Evolutionary conservation across 2,888 invertebrate genomes (phyloP), one percentile per base, ranked within the genome.

Genomic region (Osmoderma eremita): DNA sequence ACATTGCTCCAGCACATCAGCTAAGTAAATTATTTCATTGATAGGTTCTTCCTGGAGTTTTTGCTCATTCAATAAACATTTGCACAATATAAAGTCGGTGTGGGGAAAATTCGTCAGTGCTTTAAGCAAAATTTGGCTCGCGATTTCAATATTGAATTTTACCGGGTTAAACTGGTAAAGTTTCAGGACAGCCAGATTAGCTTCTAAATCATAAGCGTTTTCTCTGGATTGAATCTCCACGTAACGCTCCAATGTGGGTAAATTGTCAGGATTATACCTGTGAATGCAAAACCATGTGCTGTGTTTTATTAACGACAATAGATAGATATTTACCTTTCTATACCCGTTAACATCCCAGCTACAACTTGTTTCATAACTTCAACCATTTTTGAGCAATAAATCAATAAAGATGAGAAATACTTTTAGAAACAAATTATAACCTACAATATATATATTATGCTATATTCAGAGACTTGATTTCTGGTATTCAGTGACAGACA

Each of bases 41-140:
- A 98, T 91, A n/a, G 92, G 91, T 72, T 92, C 91, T 78, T 95
- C 92, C 75, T 91, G 88, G 78, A 93, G 86, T 91, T 87, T 88
- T 75, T 87, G 86, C 67, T 94, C 93, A 72, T 94, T 91, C 67
- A 99, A 86, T 65, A 99, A 87, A 81, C 97, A 98, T 83, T 99
- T 99, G 85, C 98, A 99, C 72, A 99, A 86, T 51, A 97, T 95
- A 79, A 98, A 98, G 83, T 99, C 99, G 6, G 98, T 95, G 78
- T 98, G 96, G 0, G 99, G 99, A 74, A 98, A 88, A 82, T 97
- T 98, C 8, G 98, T 98, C 45, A 99, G 84, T 1, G 98, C 96
- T 81, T 99, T 99, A 73, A 99, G 81, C 49, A 99, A 85, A 76
- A 99, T 97, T 78, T 93, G 91, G 73, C 92, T 91, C 1, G 95